A percentile compares a stretch with the other conserved stretches of the same genome.
phyloP scores from a whole-genome alignment of 2,797 vertebrate genomes.

The Liparis tanakae region DNA sequence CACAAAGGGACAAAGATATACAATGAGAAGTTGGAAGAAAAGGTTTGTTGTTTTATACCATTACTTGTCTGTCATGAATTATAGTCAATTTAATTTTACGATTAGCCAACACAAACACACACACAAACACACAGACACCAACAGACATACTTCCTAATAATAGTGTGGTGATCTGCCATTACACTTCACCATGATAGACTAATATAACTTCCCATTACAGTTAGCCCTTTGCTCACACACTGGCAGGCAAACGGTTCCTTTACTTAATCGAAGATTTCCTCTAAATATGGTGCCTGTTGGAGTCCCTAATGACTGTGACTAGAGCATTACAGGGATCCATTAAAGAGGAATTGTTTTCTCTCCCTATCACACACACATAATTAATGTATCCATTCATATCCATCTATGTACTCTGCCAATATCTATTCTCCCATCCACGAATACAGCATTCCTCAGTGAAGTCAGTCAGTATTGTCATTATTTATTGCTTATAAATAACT shows the following conservation, averaged over 20 bases:
- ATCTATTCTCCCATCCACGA: not conserved
- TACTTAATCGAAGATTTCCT: conserved; percentile 78
- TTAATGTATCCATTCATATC: not conserved
- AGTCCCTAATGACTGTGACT: conserved; percentile 73
- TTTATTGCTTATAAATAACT: conserved; percentile 14
- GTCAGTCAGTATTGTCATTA: conserved; percentile 5
- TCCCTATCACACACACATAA: not conserved
- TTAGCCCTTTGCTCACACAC: conserved; percentile 55
- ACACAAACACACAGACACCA: conserved; percentile 27
- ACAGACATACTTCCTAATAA: conserved; percentile 57
- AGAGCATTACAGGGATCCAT: conserved; percentile 71
- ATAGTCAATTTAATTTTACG: conserved; percentile 58
- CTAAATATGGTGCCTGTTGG: conserved; percentile 71
- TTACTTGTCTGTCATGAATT: conserved; percentile 59
- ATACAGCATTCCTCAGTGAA: conserved; percentile 11
- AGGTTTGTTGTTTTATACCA: conserved; percentile 40
- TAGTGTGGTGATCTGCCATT: conserved; percentile 59
- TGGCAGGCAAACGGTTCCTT: conserved; percentile 63
- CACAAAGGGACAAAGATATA: conserved; percentile 44
- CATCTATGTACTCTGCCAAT: not conserved
- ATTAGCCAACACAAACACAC: conserved; percentile 50
- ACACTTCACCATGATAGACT: conserved; percentile 58
- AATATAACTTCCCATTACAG: conserved; percentile 69
- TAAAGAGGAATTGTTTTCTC: conserved; percentile 57
- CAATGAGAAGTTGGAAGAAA: conserved; percentile 25